Base-by-base conservation (phyloP, 2,888 invertebrate species). In the Biston stratarius region DNA sequence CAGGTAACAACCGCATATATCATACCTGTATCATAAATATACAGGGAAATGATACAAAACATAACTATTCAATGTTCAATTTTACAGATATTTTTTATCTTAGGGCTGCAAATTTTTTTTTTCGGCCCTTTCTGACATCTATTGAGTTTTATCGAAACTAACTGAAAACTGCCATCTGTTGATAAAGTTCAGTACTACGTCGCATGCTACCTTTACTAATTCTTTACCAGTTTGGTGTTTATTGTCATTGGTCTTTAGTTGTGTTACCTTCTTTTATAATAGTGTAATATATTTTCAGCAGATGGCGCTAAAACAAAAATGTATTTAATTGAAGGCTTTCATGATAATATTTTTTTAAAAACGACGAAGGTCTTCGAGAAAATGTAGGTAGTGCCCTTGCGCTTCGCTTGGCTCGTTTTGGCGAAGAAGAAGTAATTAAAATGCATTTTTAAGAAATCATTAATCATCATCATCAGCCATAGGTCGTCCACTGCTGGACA, bases 91-190 rank as follows among this genome's bases (percentile, higher is more conserved):
- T 24, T 24, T 24, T 24, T 24, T 1, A 24, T 24, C 24, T 24
- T 24, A 24, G 24, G 24, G 24, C 24, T 2, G 24, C 24, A 24
- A n/a, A 24, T 24, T 2, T 24, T 2, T 10, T 48, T 24, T 48
- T 15, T 9, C 15, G 24, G n/a, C 55, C 5, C 14, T 7, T 0
- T 7, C 58, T n/a, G 67, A 49, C 72, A 72, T 70, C 72, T 72
- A 52, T 6, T 40, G 11, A 14, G 33, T 10, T 24, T 63, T 52
- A 24, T 2, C 7, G 12, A 11, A 63, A 66, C 55, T 55, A 55
- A 10, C 2, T 12, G 10, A 5, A 34, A 60, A 53, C 69, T 24
- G 70, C 62, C 64, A 64, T 69, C 72, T 72, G 36, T 42, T 24
- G 1, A 15, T 6, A 36, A 34, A 44, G 42, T 52, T 8, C 40